Percentiles rank a stretch among this genome's conserved stretches.
Conservation (phyloP, 2,888 invertebrate species). For the Galerucella nymphaeae region DNA sequence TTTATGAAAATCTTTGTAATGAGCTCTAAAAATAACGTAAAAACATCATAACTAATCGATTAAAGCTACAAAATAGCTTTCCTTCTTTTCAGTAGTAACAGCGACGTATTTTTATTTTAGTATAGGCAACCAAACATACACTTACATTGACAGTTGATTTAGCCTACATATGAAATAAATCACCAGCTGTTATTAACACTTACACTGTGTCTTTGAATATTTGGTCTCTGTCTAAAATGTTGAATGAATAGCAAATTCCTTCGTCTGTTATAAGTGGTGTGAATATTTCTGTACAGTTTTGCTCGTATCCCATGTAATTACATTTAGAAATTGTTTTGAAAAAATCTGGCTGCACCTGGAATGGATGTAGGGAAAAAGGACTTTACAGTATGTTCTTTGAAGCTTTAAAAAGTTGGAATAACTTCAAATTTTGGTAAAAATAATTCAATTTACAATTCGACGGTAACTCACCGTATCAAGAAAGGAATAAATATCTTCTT, state of each 20-base stretch:
- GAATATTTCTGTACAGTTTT: conserved; percentile 69
- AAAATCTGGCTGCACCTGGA: conserved; percentile 30
- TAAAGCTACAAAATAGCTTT: neutral
- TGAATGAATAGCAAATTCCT: conserved; percentile 78
- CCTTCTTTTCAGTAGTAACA: too few species aligned
- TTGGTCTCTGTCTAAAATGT: conserved; percentile 70
- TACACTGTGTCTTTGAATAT: conserved; percentile 70
- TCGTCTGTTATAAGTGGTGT: conserved; percentile 76
- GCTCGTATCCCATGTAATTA: conserved; percentile 44
- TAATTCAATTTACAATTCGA: too few species aligned
- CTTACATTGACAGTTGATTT: too few species aligned
- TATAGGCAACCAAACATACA: too few species aligned
- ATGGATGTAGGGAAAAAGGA: too few species aligned
- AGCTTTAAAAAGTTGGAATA: neutral
- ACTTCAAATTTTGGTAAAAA: too few species aligned
- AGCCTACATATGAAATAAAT: too few species aligned
- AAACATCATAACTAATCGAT: neutral
- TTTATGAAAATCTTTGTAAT: conserved; percentile 47
- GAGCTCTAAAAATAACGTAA: conserved; percentile 45
- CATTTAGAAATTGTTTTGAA: conserved; percentile 29
- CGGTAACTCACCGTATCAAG: conserved; percentile 24
- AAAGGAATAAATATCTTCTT: conserved; percentile 33
- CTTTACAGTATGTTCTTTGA: too few species aligned
- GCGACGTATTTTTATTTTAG: too few species aligned
- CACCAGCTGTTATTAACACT: conserved; percentile 43